Evolutionary conservation across 2,113 vertebrate genomes (phyloP).

Genomic region (Ornithorhynchus anatinus): DNA sequence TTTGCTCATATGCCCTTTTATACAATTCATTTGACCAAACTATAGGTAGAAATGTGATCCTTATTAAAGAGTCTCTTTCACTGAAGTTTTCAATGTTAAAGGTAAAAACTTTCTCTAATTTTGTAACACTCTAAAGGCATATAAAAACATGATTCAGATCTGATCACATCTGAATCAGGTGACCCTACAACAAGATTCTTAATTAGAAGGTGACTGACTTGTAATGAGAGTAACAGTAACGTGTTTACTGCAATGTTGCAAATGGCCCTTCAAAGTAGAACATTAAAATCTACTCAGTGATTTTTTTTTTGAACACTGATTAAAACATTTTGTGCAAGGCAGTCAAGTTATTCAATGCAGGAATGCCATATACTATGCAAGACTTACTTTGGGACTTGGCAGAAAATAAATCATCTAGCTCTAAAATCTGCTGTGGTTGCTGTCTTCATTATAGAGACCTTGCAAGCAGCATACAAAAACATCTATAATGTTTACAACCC

Average conservation of each 20-base stretch:
- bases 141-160: too few relatives aligned
- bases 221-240: conserved; percentile 2
- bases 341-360: neutral
- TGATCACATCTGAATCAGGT: too few relatives aligned
- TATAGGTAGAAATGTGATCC: too few relatives aligned
- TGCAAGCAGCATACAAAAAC: conserved; percentile 50
- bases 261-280: conserved; percentile 41
- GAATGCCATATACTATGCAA: conserved; percentile 38
- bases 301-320: conserved; percentile 52
- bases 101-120: too few relatives aligned
- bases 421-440: conserved; percentile 61
- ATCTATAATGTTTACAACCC: conserved; percentile 68
- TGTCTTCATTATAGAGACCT: conserved; percentile 57
- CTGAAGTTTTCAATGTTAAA: too few relatives aligned
- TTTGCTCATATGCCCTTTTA: too few relatives aligned
- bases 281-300: conserved; percentile 40
- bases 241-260: conserved; percentile 10
- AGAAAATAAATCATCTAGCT: conserved; percentile 64
- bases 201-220: conserved; percentile 25
- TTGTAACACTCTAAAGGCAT: too few relatives aligned
- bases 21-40: too few relatives aligned
- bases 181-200: neutral
- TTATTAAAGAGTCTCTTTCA: too few relatives aligned
- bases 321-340: conserved; percentile 51
- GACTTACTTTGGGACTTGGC: conserved; percentile 53